phyloP scores from a whole-genome alignment of 2,113 vertebrate genomes.

The Nerophis ophidion region DNA sequence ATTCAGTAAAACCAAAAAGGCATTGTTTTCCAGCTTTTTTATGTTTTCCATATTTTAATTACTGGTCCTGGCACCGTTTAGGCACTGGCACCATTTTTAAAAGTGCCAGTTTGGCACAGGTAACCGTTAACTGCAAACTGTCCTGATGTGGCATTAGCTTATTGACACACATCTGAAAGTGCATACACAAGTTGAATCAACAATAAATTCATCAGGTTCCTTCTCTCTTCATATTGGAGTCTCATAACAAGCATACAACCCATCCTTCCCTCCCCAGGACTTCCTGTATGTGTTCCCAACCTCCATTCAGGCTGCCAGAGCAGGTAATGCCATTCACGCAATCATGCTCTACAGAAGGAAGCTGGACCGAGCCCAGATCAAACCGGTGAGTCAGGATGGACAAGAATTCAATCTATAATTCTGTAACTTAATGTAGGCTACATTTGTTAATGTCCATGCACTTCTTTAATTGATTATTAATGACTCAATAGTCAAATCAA shows the following conservation, averaged over 20 bases:
- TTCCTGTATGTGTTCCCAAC: conserved; percentile 83
- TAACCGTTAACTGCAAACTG: no score
- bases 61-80: no score
- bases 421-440: background rate
- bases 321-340: conserved; percentile 89
- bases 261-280: conserved; percentile 68
- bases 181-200: background rate
- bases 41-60: no score
- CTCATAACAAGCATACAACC: background rate
- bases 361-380: conserved; percentile 91
- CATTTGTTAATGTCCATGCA: background rate
- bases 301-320: conserved; percentile 83
- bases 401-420: background rate
- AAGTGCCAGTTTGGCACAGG: no score
- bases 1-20: no score
- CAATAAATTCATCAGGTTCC: background rate
- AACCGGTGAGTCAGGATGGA: conserved; percentile 77
- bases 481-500: background rate
- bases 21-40: no score
- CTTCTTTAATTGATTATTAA: background rate
- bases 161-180: no score
- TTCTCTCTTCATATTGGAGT: background rate
- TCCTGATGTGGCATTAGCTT: no score
- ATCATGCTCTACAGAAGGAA: conserved; percentile 87
- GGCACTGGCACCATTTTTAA: no score